Evolutionary conservation across 1,140 invertebrate species (phyloP), one percentile per base, ranked within the genome.

Genomic region (Ladona fulva): DNA sequence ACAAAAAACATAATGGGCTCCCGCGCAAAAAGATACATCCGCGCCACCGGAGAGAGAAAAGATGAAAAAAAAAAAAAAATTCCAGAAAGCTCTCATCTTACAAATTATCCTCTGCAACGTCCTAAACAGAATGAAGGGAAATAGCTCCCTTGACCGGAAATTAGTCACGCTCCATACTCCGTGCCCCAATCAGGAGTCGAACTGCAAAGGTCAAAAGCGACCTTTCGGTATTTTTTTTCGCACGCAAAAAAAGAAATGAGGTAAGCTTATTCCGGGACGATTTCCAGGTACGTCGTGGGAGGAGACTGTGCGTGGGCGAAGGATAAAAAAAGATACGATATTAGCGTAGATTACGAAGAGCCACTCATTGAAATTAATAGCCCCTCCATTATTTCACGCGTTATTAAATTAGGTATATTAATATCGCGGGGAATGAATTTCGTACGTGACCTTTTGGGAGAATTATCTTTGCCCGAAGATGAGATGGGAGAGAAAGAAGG

Each of bases 391-490:
- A 22, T 22, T 66, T 66, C 52, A 66, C 52, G 52, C 16, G 52
- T 66, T 66, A 66, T 66, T 66, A 66, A 66, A 66, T 66, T 66
- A 66, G 52, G 52, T 16, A 66, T 66, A 66, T 66, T 66, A 66
- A 66, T 66, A 66, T 66, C n/a, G n/a, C 52, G 3, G 52, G 14
- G 16, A 66, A 66, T 66, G 52, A 66, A 66, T 66, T 66, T 66
- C 52, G 14, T 66, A 66, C 52, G 52, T 66, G 52, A 66, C 52
- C 52, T 66, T 66, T 66, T 12, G 5, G 12, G 52, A 66, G 52
- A 66, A 66, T 66, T 16, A 66, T 22, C 10, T 52, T 52, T 52
- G 19, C 44, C 52, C n/a, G 52, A 22, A 66, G 52, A 22, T 19
- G 52, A 22, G 52, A 22, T 1, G n/a, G 52, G 14, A 66, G 44